Base-by-base conservation (phyloP, 2,797 vertebrate genomes). In the Choloepus didactylus region DNA sequence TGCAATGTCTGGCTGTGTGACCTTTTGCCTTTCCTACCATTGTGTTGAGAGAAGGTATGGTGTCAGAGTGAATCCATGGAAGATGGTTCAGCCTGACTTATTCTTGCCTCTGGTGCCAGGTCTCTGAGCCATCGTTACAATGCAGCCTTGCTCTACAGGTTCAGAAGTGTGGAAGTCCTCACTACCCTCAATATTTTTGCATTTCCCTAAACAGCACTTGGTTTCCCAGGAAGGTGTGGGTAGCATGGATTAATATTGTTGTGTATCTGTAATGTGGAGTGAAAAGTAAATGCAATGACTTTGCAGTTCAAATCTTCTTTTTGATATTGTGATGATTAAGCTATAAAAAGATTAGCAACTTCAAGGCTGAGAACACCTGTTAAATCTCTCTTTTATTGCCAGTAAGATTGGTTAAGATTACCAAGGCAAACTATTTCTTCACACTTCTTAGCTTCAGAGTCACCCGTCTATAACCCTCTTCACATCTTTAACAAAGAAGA, bases 321-420 rank as follows among this genome's bases (percentile, higher is more conserved):
- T 84, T 93, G 80, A 64, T 59, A 49, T 51, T 81, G 12, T 90
- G n/a, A 80, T 72, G 19, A 88, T 87, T 75, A 81, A 93, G 62
- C 56, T 62, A 92, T 91, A 38, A 95, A 97, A 97, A 92, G 81
- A 70, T 51, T 95, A 89, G 54, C 18, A 85, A 27, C 66, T 87
- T 93, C 41, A 80, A 87, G 81, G 51, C 67, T 76, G 31, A 49
- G 70, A 80, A 79, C 38, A 35, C 8, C 87, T 4, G 8, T 76
- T 93, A 69, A 94, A 91, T 67, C 49, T 97, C 31, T 90, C 56
- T 69, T 93, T 60, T 69, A 93, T 76, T 93, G 66, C 54, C 35
- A 75, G 1, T 75, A 59, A 51, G 38, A 84, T 76, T 72, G 41
- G 85, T 90, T 86, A n/a, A 82, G 90, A 60, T 94, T 82, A 31